These are phyloP conservation scores for Apostichopus japonicus DNA, from an alignment of 35 echinoderm and acorn worm genomes.

Conservation along the genomic window DNA sequence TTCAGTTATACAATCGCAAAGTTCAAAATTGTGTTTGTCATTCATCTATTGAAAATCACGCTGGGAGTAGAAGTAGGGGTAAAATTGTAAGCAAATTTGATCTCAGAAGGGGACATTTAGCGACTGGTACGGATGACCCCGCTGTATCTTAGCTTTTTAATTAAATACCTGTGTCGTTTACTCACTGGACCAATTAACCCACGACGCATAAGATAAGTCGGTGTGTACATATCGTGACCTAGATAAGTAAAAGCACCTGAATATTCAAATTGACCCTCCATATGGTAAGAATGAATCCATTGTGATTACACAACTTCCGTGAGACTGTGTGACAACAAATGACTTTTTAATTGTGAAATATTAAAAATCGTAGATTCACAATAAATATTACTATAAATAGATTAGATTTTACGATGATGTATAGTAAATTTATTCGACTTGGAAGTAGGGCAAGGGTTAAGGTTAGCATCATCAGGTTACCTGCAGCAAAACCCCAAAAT, in stretches of 20 bases:
- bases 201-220: conserved; percentile 12
- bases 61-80: not conserved
- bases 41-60: not conserved
- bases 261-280: not conserved
- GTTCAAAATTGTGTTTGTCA: not conserved
- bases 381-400: too few species aligned
- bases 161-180: conserved; percentile 3
- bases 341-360: too few species aligned
- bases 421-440: too few species aligned
- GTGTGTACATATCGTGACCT: not conserved
- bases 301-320: not conserved
- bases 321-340: not conserved
- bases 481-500: too few species aligned
- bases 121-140: not conserved
- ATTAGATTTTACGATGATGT: too few species aligned
- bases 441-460: too few species aligned
- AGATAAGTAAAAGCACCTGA: conserved; percentile 16
- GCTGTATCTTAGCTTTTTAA: not conserved
- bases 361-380: too few species aligned
- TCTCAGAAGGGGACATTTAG: conserved; percentile 24
- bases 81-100: conserved; percentile 28
- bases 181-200: conserved; percentile 20
- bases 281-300: not conserved
- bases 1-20: not conserved
- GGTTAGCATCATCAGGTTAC: too few species aligned